These are phyloP conservation scores for Eilema depressum DNA, from an alignment of 2,888 invertebrate genomes.

Conservation along the genomic window DNA sequence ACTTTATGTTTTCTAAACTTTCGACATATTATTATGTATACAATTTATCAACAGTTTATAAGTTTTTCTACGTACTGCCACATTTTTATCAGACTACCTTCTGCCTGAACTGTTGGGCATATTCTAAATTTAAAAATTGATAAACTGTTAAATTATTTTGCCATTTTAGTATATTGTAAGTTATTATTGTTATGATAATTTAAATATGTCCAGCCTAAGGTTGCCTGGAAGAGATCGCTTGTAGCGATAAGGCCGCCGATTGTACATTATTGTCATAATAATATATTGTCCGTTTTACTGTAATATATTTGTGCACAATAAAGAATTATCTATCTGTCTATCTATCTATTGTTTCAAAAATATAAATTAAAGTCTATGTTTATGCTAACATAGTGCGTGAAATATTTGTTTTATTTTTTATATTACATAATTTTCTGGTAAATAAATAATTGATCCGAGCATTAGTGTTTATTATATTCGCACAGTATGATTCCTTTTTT, in stretches of 20 bases:
- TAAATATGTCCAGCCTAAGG: too few species aligned
- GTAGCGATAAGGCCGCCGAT: too few species aligned
- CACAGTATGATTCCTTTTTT: too few species aligned
- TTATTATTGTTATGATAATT: too few species aligned
- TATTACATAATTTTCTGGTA: not conserved
- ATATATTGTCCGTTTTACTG: too few species aligned
- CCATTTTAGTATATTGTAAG: too few species aligned
- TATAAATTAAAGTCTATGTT: not conserved
- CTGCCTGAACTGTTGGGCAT: not conserved
- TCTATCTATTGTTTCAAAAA: too few species aligned
- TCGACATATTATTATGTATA: conserved; percentile 9
- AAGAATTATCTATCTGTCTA: too few species aligned
- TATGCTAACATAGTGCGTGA: not conserved
- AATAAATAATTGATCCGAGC: not conserved
- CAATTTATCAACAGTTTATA: not conserved
- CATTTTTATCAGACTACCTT: not conserved
- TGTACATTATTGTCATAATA: too few species aligned
- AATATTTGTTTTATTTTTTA: not conserved
- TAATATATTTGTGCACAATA: too few species aligned
- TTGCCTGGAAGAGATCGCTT: too few species aligned
- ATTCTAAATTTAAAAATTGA: not conserved
- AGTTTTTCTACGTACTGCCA: not conserved
- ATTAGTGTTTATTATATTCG: too few species aligned
- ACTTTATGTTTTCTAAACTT: conserved; percentile 18
- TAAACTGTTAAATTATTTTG: not conserved